These are phyloP conservation scores for Ictalurus furcatus DNA, from an alignment of 2,113 vertebrate species.

Conservation along the genomic window DNA sequence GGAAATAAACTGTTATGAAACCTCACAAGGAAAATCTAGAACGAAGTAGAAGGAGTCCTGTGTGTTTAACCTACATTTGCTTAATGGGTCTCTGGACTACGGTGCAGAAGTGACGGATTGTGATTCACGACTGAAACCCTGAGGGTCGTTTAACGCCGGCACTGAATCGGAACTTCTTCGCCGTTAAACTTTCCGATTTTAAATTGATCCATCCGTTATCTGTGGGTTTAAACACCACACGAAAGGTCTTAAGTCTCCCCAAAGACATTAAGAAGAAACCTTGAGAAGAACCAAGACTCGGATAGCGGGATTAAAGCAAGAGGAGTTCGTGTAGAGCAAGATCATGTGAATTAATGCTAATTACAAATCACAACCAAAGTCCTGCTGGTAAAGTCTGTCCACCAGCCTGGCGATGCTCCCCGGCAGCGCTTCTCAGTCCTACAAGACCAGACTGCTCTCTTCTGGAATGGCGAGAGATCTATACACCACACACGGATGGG, in stretches of 20 bases:
- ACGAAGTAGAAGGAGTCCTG: conserved; percentile 65
- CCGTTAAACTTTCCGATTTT: background rate
- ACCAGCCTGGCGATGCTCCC: background rate
- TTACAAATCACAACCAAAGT: background rate
- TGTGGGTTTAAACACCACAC: background rate
- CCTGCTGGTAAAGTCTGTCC: background rate
- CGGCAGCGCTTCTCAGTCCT: background rate
- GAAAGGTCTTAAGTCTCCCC: background rate
- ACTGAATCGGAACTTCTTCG: background rate
- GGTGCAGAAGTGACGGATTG: conserved; percentile 58
- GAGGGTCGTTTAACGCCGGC: background rate
- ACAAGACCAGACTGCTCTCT: background rate
- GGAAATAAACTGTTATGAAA: conserved; percentile 7
- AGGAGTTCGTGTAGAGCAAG: background rate
- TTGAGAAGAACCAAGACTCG: background rate
- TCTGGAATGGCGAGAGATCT: background rate
- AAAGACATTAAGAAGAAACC: background rate
- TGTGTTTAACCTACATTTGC: conserved; percentile 77
- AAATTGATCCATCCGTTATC: background rate
- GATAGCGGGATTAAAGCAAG: background rate
- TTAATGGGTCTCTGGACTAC: conserved; percentile 66
- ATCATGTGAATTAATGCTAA: background rate
- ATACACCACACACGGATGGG: background rate
- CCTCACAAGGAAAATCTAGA: conserved; percentile 65
- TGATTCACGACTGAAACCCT: conserved; percentile 46